These are phyloP conservation scores for Mantis religiosa DNA, from an alignment of 2,888 invertebrate genomes.

Conservation along the genomic window DNA sequence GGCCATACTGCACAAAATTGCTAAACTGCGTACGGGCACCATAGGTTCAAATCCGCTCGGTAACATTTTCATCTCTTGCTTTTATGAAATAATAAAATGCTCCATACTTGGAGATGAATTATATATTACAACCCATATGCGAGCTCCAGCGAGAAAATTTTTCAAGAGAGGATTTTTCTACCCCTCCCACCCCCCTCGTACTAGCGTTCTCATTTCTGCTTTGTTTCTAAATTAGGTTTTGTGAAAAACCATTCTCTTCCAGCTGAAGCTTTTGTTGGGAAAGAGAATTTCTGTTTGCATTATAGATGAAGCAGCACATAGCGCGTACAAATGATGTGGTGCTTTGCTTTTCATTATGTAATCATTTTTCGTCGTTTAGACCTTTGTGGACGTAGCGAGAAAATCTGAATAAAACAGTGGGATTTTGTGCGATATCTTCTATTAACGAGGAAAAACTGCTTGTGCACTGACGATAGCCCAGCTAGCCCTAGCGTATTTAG, in stretches of 20 bases:
- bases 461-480: background rate
- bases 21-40: background rate
- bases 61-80: background rate
- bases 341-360: background rate
- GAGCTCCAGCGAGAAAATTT: background rate
- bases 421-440: background rate
- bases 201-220: background rate
- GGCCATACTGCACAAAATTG: background rate
- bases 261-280: background rate
- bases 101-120: background rate
- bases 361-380: background rate
- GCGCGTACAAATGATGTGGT: background rate
- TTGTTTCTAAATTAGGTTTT: background rate
- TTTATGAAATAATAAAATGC: background rate
- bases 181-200: background rate
- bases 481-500: background rate
- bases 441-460: background rate
- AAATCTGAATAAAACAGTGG: background rate
- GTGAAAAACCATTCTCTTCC: background rate
- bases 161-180: background rate
- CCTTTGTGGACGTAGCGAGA: background rate
- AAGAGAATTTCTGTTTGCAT: background rate
- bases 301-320: background rate
- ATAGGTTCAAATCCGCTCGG: background rate
- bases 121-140: background rate